Conservation (phyloP, 2,888 invertebrate species). For the Blera fallax region DNA sequence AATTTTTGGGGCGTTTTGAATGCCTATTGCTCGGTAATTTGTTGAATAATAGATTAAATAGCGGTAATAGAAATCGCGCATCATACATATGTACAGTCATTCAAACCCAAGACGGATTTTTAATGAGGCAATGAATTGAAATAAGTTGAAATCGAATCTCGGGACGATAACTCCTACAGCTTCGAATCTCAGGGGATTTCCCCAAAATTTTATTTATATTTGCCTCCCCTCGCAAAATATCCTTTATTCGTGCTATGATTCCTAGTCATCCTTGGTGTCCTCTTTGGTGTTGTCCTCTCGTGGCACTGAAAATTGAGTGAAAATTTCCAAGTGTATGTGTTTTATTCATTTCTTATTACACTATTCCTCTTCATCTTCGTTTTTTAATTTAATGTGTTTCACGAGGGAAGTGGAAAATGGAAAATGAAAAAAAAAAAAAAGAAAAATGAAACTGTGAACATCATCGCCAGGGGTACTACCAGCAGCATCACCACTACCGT, state of each 20-base stretch:
- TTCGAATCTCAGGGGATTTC: conserved; percentile 16
- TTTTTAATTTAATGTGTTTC: conserved; percentile 37
- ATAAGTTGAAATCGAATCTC: conserved; percentile 48
- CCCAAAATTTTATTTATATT: neutral
- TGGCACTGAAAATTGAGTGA: conserved; percentile 43
- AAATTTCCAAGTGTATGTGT: conserved; percentile 33
- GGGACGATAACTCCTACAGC: conserved; percentile 1
- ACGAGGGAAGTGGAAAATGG: conserved; percentile 1
- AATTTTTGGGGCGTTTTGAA: conserved; percentile 26
- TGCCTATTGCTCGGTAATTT: conserved; percentile 52
- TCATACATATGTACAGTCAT: conserved; percentile 2
- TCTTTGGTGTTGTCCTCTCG: neutral
- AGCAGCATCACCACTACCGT: neutral
- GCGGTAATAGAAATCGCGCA: conserved; percentile 31
- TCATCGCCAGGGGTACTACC: conserved; percentile 28
- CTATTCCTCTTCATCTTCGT: neutral
- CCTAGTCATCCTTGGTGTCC: conserved; percentile 13
- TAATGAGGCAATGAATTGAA: conserved; percentile 59
- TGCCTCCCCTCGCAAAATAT: neutral
- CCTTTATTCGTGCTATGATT: conserved; percentile 17
- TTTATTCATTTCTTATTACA: conserved; percentile 57
- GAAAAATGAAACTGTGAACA: conserved; percentile 16
- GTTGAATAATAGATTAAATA: conserved; percentile 54
- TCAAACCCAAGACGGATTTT: neutral
- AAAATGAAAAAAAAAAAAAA: neutral